Conservation (phyloP, 2,888 invertebrate species). For the Catocala fraxini region DNA sequence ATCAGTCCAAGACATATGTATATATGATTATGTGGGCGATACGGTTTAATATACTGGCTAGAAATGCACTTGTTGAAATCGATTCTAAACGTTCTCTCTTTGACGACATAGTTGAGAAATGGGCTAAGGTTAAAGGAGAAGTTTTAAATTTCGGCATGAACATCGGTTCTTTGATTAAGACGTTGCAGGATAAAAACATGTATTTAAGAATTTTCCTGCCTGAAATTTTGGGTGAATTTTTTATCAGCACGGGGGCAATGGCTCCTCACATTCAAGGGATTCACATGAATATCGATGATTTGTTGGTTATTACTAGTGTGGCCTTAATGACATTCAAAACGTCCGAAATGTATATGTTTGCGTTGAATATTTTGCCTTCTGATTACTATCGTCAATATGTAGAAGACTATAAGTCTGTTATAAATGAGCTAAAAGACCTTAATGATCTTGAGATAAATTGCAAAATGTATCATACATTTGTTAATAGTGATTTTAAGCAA, state of each 20-base stretch:
- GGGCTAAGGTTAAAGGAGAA: slow-evolving; percentile 16
- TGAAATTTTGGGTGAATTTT: slow-evolving; percentile 17
- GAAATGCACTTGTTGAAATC: slow-evolving; percentile 33
- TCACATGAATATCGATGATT: slow-evolving; percentile 10
- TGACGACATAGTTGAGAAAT: slow-evolving; percentile 2
- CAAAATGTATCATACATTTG: slow-evolving; percentile 48
- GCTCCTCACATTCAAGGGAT: not conserved
- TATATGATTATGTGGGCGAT: slow-evolving; percentile 58
- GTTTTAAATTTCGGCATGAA: slow-evolving; percentile 44
- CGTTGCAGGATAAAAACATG: slow-evolving; percentile 39
- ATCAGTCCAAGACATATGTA: slow-evolving; percentile 42
- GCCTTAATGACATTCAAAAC: slow-evolving; percentile 31
- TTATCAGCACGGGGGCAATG: slow-evolving; percentile 9
- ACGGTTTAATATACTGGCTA: slow-evolving; percentile 40
- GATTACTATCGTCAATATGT: slow-evolving; percentile 12
- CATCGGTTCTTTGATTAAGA: slow-evolving; percentile 47
- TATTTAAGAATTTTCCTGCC: slow-evolving; percentile 20
- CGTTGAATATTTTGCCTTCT: slow-evolving; percentile 49
- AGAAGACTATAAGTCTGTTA: slow-evolving; percentile 33
- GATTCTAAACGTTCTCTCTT: slow-evolving; percentile 13
- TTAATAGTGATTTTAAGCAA: slow-evolving; percentile 36
- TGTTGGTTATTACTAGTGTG: slow-evolving; percentile 18
- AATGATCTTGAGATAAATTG: slow-evolving; percentile 50
- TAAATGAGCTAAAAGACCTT: slow-evolving; percentile 44
- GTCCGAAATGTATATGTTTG: slow-evolving; percentile 49